A percentile compares a stretch with the other conserved stretches of the same genome.
Conservation (phyloP, 2,113 vertebrate genomes). For the Ailurus styani region DNA sequence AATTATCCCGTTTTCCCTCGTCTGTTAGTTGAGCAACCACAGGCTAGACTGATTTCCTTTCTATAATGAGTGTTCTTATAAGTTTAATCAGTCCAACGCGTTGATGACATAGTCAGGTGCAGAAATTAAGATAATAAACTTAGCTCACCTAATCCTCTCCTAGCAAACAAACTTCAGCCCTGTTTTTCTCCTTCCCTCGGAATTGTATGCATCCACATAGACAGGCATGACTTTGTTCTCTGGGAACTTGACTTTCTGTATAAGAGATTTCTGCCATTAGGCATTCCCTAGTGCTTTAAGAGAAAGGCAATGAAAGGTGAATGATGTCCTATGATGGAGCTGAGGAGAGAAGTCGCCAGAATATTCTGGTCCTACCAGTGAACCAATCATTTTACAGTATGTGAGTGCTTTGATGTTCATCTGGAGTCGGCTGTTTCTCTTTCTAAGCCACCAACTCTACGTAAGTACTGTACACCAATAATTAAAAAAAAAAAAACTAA, state of each 20-base stretch:
- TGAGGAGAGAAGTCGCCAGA: not conserved
- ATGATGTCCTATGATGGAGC: not conserved
- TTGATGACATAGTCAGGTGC: not conserved
- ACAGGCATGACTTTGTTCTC: not conserved
- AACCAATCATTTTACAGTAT: not conserved
- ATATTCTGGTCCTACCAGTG: not conserved
- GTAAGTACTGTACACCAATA: not conserved
- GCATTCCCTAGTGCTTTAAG: not conserved
- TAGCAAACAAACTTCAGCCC: not conserved
- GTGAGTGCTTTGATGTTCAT: not conserved
- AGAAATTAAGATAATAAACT: conserved; percentile 17
- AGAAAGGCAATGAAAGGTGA: not conserved
- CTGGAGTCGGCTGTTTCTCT: not conserved
- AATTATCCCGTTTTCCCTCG: not conserved
- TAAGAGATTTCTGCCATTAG: not conserved
- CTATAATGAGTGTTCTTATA: not conserved
- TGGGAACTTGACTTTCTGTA: not conserved
- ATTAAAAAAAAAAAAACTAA: too few species aligned
- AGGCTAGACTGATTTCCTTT: conserved; percentile 37
- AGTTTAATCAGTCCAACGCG: not conserved
- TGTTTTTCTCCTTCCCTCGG: not conserved
- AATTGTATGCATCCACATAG: not conserved
- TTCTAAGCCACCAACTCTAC: not conserved
- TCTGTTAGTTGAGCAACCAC: conserved; percentile 30
- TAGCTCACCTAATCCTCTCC: not conserved